A percentile compares a stretch with the other conserved stretches of the same genome.
These are phyloP conservation scores for Halcyon chelicuti DNA, from an alignment of 2,797 vertebrate species.

Conservation along the genomic window DNA sequence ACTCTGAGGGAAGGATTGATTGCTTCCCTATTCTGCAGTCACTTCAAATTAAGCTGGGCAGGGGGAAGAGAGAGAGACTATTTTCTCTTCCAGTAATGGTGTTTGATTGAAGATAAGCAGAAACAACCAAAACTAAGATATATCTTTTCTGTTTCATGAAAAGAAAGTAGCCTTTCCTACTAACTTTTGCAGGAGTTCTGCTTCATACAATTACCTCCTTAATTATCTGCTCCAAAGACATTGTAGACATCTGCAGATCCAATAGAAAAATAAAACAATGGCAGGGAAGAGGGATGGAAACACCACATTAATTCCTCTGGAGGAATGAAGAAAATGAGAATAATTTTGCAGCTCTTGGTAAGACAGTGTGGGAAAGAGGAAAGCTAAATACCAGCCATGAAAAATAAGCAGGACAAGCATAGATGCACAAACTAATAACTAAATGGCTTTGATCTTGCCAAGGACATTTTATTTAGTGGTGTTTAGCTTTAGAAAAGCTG, in stretches of 20 bases:
- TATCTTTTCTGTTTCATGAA: not conserved
- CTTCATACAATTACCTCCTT: not conserved
- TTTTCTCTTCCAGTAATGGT: conserved; percentile 30
- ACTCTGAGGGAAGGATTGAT: not conserved
- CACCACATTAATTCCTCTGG: not conserved
- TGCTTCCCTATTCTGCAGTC: not conserved
- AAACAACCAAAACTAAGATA: conserved; percentile 10
- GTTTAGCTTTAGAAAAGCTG: not conserved
- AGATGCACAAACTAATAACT: not conserved
- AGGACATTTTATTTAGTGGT: not conserved
- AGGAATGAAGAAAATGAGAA: not conserved
- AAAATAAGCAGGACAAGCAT: not conserved
- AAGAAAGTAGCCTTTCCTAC: not conserved
- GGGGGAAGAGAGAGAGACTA: not conserved
- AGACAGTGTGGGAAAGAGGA: not conserved
- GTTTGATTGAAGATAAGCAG: not conserved
- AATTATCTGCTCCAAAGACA: not conserved
- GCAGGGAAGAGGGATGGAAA: not conserved
- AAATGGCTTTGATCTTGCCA: not conserved
- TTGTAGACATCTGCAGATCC: not conserved
- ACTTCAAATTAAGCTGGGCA: conserved; percentile 2
- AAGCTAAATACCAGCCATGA: not conserved
- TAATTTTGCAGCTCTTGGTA: not conserved
- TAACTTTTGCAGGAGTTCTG: not conserved
- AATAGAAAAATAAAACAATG: not conserved